Conservation (phyloP, 1,140 invertebrate genomes). For the Frieseomelitta varia region DNA sequence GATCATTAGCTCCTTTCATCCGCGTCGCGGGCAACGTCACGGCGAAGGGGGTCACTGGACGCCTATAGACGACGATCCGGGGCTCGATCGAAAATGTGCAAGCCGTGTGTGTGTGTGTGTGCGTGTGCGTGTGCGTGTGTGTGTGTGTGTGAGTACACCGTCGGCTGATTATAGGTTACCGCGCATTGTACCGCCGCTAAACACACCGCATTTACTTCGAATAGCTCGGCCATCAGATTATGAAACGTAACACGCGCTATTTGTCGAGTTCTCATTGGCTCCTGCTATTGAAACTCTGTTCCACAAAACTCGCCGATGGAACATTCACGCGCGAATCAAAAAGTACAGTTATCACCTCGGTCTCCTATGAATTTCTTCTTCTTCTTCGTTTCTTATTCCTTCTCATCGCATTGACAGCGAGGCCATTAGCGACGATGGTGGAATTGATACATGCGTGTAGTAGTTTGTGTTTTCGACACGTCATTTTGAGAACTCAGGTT, state of each 20-base stretch:
- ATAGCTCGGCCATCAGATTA: neutral
- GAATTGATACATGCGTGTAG: no score
- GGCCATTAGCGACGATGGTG: no score
- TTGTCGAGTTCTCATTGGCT: neutral
- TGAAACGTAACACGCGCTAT: neutral
- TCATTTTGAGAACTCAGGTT: no score
- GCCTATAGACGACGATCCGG: conserved; percentile 35
- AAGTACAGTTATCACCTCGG: no score
- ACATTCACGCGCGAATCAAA: neutral
- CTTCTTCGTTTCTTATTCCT: no score
- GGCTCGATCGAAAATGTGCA: conserved; percentile 59
- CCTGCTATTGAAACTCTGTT: neutral
- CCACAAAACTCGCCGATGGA: neutral
- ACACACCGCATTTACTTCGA: conserved; percentile 15
- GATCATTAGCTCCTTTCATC: conserved; percentile 69
- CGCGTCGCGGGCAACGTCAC: conserved; percentile 41
- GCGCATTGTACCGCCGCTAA: conserved; percentile 41
- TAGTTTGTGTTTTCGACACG: no score
- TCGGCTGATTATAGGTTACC: conserved; percentile 27
- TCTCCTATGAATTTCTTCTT: no score
- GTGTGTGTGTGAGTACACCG: conserved; percentile 58
- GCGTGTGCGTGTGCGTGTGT: no score
- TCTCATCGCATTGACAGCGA: no score
- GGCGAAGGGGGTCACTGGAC: conserved; percentile 35
- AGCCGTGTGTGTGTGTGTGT: conserved; percentile 62